Base-by-base conservation (phyloP, 2,113 vertebrate species). In the Penelope pileata region DNA sequence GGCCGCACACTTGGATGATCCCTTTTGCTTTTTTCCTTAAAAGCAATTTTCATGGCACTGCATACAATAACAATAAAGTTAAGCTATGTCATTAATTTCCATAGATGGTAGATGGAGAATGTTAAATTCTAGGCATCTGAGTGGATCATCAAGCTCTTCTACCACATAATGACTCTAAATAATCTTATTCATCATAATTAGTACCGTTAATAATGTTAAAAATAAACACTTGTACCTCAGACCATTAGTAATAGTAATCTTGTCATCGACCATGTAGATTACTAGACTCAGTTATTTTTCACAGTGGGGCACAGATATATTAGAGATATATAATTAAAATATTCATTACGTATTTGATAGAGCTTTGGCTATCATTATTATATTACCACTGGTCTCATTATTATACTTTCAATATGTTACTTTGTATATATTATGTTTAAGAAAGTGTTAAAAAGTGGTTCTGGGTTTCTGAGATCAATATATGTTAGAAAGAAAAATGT, bases 261-360 rank as follows among this genome's bases (percentile, higher is more conserved):
- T 96, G 90, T 97, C 95, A 94, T 96, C 16, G 42, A 94, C 95
- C 93, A 90, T 94, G 96, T 97, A 97, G 96, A 97, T 93, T 95
- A 70, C 12, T 59, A 94, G 96, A 88, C 84, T 72, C 4, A n/a
- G 95, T 94, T 97, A 95, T 89, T 97, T 96, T 97, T 96, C 96
- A 97, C 96, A 97, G 96, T 97, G 88, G 95, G 96, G 92, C 4
- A 8, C 82, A 96, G 91, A 93, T 91, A 86, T 88, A 94, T 66
- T 72, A 48, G 90, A 96, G 94, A 94, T 96, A 95, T 97, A 96
- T 97, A 98, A 98, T 98, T 98, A 97, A 98, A 97, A 96, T 97
- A 97, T 97, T 97, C 96, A 97, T 97, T 97, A 93, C 75, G 51
- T 93, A 88, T 95, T 95, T 97, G 80, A 88, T 91, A 95, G 88